Conservation (phyloP, 2,797 vertebrate genomes). For the Enteromius radiatus region DNA sequence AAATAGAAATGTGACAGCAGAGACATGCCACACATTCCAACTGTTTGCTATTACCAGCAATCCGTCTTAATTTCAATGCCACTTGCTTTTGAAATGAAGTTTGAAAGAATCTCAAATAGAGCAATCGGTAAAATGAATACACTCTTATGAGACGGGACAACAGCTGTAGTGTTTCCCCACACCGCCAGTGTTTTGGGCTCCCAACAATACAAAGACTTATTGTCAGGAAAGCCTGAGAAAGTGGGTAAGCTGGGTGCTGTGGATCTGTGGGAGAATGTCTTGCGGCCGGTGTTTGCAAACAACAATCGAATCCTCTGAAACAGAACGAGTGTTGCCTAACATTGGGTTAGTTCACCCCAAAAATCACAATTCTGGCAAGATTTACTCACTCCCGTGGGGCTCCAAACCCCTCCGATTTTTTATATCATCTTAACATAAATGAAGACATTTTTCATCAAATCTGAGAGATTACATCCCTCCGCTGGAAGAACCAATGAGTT, state of each 20-base stretch:
- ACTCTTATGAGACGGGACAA: conserved; percentile 38
- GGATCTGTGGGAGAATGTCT: conserved; percentile 48
- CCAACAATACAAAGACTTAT: conserved; percentile 44
- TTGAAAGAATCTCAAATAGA: conserved; percentile 29
- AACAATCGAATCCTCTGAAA: conserved; percentile 53
- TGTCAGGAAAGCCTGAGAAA: conserved; percentile 52
- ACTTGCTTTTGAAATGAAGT: conserved; percentile 25
- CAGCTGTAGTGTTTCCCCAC: conserved; percentile 48
- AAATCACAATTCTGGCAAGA: background rate
- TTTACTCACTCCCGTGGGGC: background rate
- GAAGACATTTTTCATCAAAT: background rate
- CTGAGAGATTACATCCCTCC: background rate
- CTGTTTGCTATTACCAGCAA: conserved; percentile 46
- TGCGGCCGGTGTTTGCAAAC: conserved; percentile 60
- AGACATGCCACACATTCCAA: conserved; percentile 53
- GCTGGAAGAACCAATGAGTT: background rate
- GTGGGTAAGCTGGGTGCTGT: conserved; percentile 34
- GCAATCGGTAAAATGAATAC: conserved; percentile 29
- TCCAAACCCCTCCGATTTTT: background rate
- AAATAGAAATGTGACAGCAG: conserved; percentile 54
- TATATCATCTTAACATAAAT: background rate
- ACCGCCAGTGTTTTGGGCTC: conserved; percentile 34
- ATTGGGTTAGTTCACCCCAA: background rate
- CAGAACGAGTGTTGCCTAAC: background rate
- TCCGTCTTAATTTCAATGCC: conserved; percentile 43